Conservation (phyloP, 2,888 invertebrate genomes). For the Andricus quercusramuli region DNA sequence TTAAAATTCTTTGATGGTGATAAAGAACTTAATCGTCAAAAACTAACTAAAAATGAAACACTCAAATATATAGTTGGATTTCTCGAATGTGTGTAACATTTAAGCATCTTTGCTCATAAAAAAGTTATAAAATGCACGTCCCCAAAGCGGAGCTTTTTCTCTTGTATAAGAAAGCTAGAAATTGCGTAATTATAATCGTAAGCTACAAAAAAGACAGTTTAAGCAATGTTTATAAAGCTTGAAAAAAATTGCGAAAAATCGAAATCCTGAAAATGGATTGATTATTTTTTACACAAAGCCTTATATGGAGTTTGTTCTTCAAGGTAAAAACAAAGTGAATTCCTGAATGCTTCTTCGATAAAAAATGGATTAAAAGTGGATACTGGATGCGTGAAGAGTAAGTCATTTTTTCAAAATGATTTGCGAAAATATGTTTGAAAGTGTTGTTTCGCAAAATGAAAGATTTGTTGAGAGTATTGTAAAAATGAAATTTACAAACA, state of each 20-base stretch:
- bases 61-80: constrained; percentile 12
- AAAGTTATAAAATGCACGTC: constrained; percentile 3
- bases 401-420: constrained; percentile 33
- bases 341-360: constrained; percentile 7
- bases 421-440: constrained; percentile 6
- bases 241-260: constrained; percentile 5
- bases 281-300: constrained; percentile 24
- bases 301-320: constrained; percentile 19
- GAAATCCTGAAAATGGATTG: not conserved
- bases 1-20: constrained; percentile 28
- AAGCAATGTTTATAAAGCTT: constrained; percentile 26
- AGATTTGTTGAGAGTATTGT: constrained; percentile 39
- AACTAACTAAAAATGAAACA: not conserved
- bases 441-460: not conserved
- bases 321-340: not conserved
- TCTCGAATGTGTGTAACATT: constrained; percentile 8
- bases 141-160: constrained; percentile 29
- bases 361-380: constrained; percentile 17
- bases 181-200: constrained; percentile 17
- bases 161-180: not conserved
- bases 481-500: constrained; percentile 13
- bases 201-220: constrained; percentile 5
- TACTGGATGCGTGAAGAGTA: constrained; percentile 28
- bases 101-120: constrained; percentile 30
- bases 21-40: constrained; percentile 17